Conservation (phyloP, 2,888 invertebrate species). For the Eilema caniola region DNA sequence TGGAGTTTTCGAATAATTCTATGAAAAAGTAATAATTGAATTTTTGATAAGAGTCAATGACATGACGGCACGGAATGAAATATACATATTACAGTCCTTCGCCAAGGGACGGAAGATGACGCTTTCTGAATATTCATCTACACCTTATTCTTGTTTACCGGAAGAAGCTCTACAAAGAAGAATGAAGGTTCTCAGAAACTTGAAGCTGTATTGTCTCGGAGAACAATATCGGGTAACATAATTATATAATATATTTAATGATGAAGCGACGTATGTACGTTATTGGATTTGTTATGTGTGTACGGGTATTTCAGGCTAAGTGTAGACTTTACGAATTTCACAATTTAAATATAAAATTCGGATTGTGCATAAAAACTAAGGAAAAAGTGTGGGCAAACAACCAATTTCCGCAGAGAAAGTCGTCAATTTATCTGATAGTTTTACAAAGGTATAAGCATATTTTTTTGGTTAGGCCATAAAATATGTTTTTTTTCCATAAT, state of each 20-base stretch:
- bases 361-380: not conserved
- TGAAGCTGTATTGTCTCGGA: not conserved
- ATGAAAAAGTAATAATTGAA: slow-evolving; percentile 11
- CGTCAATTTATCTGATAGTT: not conserved
- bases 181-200: slow-evolving; percentile 10
- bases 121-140: slow-evolving; percentile 22
- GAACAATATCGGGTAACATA: slow-evolving; percentile 9
- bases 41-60: slow-evolving; percentile 29
- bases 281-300: not conserved
- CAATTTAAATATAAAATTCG: not conserved
- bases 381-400: not conserved
- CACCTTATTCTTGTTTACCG: slow-evolving; percentile 16
- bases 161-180: slow-evolving; percentile 11
- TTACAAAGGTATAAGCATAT: not conserved
- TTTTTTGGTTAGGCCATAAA: too few relatives aligned
- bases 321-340: not conserved
- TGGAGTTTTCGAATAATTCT: not conserved
- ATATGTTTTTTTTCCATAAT: not conserved
- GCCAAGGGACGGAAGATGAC: slow-evolving; percentile 23
- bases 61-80: slow-evolving; percentile 21
- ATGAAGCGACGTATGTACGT: not conserved
- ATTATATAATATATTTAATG: not conserved
- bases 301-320: not conserved
- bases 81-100: slow-evolving; percentile 23
- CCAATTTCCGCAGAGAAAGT: too few relatives aligned